Evolutionary conservation across 2,888 invertebrate species (phyloP).

Genomic region (Lagria hirta): DNA sequence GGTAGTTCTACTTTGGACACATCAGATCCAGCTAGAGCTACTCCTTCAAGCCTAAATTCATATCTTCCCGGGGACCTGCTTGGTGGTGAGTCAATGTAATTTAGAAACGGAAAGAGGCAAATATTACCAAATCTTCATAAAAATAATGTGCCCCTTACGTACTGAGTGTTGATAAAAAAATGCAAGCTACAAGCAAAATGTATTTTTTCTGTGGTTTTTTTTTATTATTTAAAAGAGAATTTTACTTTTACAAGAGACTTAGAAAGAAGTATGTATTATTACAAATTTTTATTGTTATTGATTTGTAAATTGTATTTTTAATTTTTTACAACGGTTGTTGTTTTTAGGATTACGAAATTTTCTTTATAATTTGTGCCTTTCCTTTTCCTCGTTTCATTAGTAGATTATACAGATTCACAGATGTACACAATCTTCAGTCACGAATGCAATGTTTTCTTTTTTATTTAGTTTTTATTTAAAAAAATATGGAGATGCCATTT

Average conservation of each 20-base stretch:
- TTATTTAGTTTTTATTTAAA: slow-evolving; percentile 35
- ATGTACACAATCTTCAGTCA: slow-evolving; percentile 21
- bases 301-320: slow-evolving; percentile 21
- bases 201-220: slow-evolving; percentile 40
- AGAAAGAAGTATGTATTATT: slow-evolving; percentile 34
- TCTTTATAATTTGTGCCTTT: slow-evolving; percentile 18
- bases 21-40: slow-evolving; percentile 75
- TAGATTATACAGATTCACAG: slow-evolving; percentile 15
- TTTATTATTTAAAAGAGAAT: slow-evolving; percentile 22
- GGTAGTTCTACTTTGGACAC: slow-evolving; percentile 62
- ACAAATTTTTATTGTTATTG: slow-evolving; percentile 24
- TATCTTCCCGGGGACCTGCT: slow-evolving; percentile 86
- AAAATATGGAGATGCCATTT: slow-evolving; percentile 19
- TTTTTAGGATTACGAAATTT: slow-evolving; percentile 12
- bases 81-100: slow-evolving; percentile 83
- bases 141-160: slow-evolving; percentile 21
- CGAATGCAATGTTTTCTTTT: slow-evolving; percentile 25
- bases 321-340: slow-evolving; percentile 25
- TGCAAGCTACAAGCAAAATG: slow-evolving; percentile 29
- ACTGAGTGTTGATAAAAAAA: slow-evolving; percentile 34
- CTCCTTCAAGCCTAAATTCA: slow-evolving; percentile 82
- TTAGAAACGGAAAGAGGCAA: slow-evolving; percentile 24
- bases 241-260: slow-evolving; percentile 33
- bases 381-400: slow-evolving; percentile 7
- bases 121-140: slow-evolving; percentile 9